Conservation (phyloP, 2,113 vertebrate species). For the Mus musculus region DNA sequence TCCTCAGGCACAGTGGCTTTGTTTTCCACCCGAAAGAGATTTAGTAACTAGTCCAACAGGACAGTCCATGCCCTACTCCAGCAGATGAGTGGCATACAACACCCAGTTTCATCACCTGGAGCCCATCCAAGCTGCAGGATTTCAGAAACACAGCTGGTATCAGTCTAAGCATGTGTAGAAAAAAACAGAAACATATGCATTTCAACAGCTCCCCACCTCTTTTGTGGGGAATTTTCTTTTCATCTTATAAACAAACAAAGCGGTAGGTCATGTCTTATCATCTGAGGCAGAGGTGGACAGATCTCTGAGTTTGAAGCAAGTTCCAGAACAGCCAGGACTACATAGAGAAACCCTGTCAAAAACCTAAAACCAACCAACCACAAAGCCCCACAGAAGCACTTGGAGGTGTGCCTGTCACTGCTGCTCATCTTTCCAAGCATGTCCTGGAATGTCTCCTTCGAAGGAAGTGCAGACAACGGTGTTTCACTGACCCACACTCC, state of each 20-base stretch:
- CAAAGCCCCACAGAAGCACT: constrained; percentile 13
- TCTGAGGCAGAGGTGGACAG: background rate
- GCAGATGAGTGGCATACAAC: constrained; percentile 69
- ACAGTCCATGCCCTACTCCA: constrained; percentile 38
- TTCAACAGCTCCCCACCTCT: constrained; percentile 82
- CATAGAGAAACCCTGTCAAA: background rate
- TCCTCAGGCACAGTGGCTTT: constrained; percentile 16
- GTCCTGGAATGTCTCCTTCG: background rate
- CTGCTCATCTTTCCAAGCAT: background rate
- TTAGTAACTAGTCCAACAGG: constrained; percentile 51
- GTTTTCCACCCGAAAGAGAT: constrained; percentile 6
- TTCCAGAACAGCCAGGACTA: background rate
- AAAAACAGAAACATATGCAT: constrained; percentile 76
- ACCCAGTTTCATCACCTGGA: constrained; percentile 81
- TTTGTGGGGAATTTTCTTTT: constrained; percentile 9
- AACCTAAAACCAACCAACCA: background rate
- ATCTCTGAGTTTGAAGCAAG: background rate
- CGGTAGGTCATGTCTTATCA: background rate
- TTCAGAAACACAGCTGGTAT: constrained; percentile 75
- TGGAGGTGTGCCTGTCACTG: background rate
- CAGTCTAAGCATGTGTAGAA: constrained; percentile 80
- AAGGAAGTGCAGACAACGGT: background rate
- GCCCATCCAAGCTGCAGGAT: constrained; percentile 73
- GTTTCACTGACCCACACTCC: background rate
- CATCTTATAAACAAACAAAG: constrained; percentile 42